Conservation (phyloP, 2,888 invertebrate genomes). For the Thyatira batis region DNA sequence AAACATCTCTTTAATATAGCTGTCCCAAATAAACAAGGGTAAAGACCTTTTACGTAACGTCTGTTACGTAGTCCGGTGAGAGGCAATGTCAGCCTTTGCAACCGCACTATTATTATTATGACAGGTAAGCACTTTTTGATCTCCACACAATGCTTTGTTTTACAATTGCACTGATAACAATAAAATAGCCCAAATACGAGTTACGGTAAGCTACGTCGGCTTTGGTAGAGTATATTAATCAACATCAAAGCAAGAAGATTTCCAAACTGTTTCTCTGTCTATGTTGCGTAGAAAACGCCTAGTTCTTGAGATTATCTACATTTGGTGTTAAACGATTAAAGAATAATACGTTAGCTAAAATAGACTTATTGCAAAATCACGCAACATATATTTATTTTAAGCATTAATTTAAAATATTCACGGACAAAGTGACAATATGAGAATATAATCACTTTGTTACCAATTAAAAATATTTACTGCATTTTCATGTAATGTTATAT, state of each 20-base stretch:
- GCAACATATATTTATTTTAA: too few relatives aligned
- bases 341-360: too few relatives aligned
- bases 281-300: neutral
- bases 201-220: slow-evolving; percentile 3
- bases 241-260: neutral
- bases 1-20: slow-evolving; percentile 68
- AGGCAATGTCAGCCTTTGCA: slow-evolving; percentile 77
- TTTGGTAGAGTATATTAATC: neutral
- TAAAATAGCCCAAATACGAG: slow-evolving; percentile 1
- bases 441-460: too few relatives aligned
- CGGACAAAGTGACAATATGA: too few relatives aligned
- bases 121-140: slow-evolving; percentile 53
- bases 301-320: neutral
- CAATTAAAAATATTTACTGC: too few relatives aligned
- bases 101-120: slow-evolving; percentile 61
- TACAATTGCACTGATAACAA: slow-evolving; percentile 17
- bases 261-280: neutral
- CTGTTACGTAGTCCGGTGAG: slow-evolving; percentile 74
- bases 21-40: slow-evolving; percentile 80
- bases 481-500: too few relatives aligned
- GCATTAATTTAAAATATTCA: too few relatives aligned
- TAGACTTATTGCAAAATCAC: too few relatives aligned
- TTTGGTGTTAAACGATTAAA: neutral
- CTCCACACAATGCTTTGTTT: slow-evolving; percentile 34
- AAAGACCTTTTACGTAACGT: slow-evolving; percentile 79